Base-by-base conservation (phyloP, 1,140 invertebrate genomes). In the Heterodera schachtii region DNA sequence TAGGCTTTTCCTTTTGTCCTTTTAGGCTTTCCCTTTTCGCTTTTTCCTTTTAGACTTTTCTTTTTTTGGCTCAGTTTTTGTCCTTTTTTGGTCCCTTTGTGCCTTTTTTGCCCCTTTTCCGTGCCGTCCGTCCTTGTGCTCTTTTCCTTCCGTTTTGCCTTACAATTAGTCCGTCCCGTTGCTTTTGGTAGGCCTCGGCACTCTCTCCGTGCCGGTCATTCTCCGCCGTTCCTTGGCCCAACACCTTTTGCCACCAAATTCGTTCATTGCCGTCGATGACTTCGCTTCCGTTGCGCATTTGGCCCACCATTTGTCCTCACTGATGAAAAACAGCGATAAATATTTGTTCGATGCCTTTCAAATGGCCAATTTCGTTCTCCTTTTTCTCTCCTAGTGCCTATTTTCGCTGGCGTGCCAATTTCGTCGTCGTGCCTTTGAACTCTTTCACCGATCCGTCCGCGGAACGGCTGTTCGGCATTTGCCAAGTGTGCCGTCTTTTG, bases 181-280 rank as follows among this genome's bases (percentile, higher is more conserved):
- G 57, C 3, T 16, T 19, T 60, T 60, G 1, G 19, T 16, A 60
- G 57, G 88, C 11, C 88, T 84, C 73, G 71, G 80, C 13, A 41
- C 73, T 21, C 75, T 79, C 0, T 79, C 86, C 43, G 81, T 89
- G 76, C 88, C 88, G 44, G 74, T 89, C 52, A 87, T 89, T 75
- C 64, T 89, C 41, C 86, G 87, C 73, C 78, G 88, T 73, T 81
- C 60, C 13, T 46, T 89, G 8, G 87, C 87, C 9, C 84, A 86
- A 77, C 41, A 87, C 44, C 83, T 81, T 31, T 85, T 85, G 9
- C 88, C 88, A 64, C 88, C 88, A 3, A 57, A 82, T 49, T 88
- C 87, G 21, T 90, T 89, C 80, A 86, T 89, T 57, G 88, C 88
- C 19, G 73, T 87, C 70, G 88, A 89, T 73, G 88, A 89, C 80